A percentile compares a stretch with the other conserved stretches of the same genome.
phyloP scores from a whole-genome alignment of 2,797 vertebrate genomes.

The Molossus alvarezi region DNA sequence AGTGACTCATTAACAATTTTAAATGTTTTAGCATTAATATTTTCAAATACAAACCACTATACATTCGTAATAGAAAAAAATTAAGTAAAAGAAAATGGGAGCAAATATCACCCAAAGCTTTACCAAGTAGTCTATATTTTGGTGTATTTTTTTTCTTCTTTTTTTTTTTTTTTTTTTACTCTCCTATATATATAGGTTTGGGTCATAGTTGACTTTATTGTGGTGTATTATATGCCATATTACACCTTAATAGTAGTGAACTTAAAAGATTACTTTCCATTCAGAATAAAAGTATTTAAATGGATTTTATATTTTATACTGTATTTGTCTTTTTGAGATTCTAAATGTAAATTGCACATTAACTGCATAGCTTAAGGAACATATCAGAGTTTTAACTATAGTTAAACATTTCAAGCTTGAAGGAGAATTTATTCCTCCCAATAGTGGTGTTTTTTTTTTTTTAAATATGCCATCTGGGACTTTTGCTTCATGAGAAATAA shows the following conservation, averaged over 20 bases:
- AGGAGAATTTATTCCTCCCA: constrained; percentile 52
- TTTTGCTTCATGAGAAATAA: constrained; percentile 53
- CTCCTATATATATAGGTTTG: background rate
- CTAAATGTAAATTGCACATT: background rate
- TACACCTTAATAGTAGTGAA: background rate
- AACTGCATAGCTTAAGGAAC: constrained; percentile 49
- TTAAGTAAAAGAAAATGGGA: background rate
- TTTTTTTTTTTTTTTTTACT: constrained; percentile 50
- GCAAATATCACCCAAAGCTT: background rate
- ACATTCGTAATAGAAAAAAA: background rate
- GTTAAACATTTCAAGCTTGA: constrained; percentile 51
- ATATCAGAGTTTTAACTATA: constrained; percentile 43
- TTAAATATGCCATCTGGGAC: background rate
- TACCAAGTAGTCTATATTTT: background rate
- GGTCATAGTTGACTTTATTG: constrained; percentile 45
- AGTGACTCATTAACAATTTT: background rate
- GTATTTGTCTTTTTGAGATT: constrained; percentile 15
- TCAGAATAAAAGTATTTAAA: constrained; percentile 73
- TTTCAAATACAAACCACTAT: constrained; percentile 50
- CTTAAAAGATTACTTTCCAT: constrained; percentile 8
- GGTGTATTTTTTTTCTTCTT: background rate
- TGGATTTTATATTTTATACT: constrained; percentile 60
- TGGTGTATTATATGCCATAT: background rate
- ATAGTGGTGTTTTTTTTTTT: background rate
- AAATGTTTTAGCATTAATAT: constrained; percentile 34